Percentiles rank a stretch among this genome's conserved stretches.
Evolutionary conservation across 2,888 invertebrate species (phyloP).

Genomic region (Drosophila basisetae): DNA sequence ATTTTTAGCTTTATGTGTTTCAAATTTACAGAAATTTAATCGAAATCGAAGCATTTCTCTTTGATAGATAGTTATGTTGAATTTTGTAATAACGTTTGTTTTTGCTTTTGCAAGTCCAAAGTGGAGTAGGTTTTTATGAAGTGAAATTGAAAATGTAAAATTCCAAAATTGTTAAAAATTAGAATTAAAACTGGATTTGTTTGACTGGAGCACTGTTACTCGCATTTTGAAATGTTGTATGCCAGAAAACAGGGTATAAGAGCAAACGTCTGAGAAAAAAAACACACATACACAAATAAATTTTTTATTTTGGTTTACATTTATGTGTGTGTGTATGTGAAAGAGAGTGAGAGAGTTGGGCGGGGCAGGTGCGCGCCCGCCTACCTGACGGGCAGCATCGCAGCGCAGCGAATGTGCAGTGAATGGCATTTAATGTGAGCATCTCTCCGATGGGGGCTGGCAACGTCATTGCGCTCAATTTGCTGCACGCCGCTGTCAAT

Average conservation of each 20-base stretch:
- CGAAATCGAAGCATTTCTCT: not conserved
- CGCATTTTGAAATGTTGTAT: not conserved
- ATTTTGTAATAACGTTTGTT: no score
- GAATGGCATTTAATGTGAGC: constrained; percentile 38
- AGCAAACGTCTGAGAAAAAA: constrained; percentile 30
- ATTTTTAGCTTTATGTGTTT: not conserved
- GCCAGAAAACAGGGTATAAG: constrained; percentile 11
- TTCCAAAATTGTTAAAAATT: not conserved
- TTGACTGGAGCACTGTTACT: not conserved
- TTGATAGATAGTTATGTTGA: not conserved
- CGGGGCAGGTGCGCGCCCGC: constrained; percentile 55
- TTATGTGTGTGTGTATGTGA: constrained; percentile 43
- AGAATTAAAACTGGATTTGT: not conserved
- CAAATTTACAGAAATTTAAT: not conserved
- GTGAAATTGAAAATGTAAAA: not conserved
- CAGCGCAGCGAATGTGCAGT: constrained; percentile 33
- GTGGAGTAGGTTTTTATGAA: no score
- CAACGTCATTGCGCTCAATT: constrained; percentile 58
- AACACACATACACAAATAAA: constrained; percentile 9
- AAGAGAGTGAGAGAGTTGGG: constrained; percentile 30
- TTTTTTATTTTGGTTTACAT: constrained; percentile 21
- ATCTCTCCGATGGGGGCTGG: constrained; percentile 30
- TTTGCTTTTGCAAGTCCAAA: no score
- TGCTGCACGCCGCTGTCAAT: constrained; percentile 66
- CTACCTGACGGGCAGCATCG: constrained; percentile 23